Conservation (phyloP, 92 coral and sea anemone genomes). For the Phymanthus crucifer region DNA sequence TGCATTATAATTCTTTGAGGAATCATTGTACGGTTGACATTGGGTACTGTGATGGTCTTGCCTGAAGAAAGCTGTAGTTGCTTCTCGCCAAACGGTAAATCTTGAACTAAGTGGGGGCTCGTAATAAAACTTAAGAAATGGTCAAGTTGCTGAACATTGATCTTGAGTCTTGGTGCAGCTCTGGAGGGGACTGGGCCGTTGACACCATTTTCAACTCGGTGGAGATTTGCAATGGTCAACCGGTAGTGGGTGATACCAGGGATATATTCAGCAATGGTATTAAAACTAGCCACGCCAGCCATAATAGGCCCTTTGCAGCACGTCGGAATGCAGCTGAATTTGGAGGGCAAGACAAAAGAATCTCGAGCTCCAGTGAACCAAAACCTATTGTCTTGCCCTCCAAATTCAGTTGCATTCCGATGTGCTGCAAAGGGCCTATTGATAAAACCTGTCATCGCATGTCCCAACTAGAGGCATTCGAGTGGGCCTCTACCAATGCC, state of each 20-base stretch:
- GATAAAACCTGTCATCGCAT: slow-evolving; percentile 16
- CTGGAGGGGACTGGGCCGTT: background rate
- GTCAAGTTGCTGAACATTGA: slow-evolving; percentile 15
- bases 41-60: slow-evolving; percentile 13
- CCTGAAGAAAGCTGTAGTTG: slow-evolving; percentile 9
- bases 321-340: too few relatives aligned
- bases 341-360: too few relatives aligned
- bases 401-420: too few relatives aligned
- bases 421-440: too few relatives aligned
- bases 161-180: background rate
- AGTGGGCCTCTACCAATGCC: slow-evolving; percentile 19
- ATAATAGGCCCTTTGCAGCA: too few relatives aligned
- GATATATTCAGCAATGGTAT: background rate
- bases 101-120: slow-evolving; percentile 16
- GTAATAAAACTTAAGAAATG: slow-evolving; percentile 21
- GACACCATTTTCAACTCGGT: slow-evolving; percentile 2
- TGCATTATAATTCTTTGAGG: slow-evolving; percentile 12
- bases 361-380: too few relatives aligned
- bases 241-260: slow-evolving; percentile 20
- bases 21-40: slow-evolving; percentile 21
- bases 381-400: too few relatives aligned
- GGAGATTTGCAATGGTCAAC: slow-evolving; percentile 7
- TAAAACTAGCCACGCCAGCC: slow-evolving; percentile 20
- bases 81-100: background rate
- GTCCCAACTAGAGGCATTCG: slow-evolving; percentile 17